Evolutionary conservation across 2,888 invertebrate species (phyloP).

Genomic region (Drosophila fulvimacula): DNA sequence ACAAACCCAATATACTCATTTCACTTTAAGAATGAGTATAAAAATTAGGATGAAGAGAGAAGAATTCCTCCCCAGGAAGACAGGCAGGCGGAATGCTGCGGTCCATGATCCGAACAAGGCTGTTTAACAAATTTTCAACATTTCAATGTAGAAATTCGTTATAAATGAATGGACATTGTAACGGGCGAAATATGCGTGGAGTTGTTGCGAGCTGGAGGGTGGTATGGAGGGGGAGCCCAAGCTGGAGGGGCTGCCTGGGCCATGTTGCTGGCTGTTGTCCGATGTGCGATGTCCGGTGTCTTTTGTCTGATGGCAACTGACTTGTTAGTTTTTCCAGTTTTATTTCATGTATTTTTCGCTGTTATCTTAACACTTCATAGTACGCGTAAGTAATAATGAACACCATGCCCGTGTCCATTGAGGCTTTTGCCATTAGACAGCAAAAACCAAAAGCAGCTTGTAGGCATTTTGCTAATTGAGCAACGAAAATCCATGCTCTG

Average conservation of each 20-base stretch:
- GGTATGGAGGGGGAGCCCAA: not conserved
- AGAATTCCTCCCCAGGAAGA: constrained; percentile 38
- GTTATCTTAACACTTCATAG: constrained; percentile 58
- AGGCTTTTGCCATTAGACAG: constrained; percentile 46
- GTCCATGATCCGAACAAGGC: constrained; percentile 44
- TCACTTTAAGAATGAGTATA: too few relatives aligned
- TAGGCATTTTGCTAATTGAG: constrained; percentile 75
- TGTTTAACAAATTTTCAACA: constrained; percentile 51
- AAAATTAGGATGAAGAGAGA: constrained; percentile 6
- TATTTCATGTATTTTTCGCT: constrained; percentile 18
- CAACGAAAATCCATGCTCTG: constrained; percentile 61
- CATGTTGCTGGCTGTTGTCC: constrained; percentile 19
- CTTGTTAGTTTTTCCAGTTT: constrained; percentile 66
- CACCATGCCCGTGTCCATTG: constrained; percentile 57
- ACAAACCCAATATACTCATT: too few relatives aligned
- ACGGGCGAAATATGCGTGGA: constrained; percentile 43
- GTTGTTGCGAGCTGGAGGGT: not conserved
- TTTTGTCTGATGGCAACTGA: constrained; percentile 2
- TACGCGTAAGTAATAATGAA: constrained; percentile 63
- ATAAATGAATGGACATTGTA: constrained; percentile 77
- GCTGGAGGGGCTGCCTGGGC: constrained; percentile 13
- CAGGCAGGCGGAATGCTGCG: constrained; percentile 10
- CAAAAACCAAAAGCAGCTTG: constrained; percentile 44
- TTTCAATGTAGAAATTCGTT: constrained; percentile 74
- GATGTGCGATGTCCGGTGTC: not conserved